phyloP scores from a whole-genome alignment of 1,140 invertebrate genomes.

The Temnothorax longispinosus region DNA sequence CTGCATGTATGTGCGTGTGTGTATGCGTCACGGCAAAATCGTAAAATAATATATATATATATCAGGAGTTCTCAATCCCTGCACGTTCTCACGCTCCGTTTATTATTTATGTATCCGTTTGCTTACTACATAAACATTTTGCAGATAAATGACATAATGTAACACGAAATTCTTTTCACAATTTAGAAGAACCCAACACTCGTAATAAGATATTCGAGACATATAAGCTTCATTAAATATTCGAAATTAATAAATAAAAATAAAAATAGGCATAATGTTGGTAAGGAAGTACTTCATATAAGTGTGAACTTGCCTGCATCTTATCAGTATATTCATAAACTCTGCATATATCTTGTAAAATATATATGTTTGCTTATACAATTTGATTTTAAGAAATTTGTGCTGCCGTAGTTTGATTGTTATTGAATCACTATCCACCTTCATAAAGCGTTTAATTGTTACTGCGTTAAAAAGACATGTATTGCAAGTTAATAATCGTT shows the following conservation, averaged over 20 bases:
- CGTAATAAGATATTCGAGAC: neutral
- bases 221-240: neutral
- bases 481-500: neutral
- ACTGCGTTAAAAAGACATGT: neutral
- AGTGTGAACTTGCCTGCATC: neutral
- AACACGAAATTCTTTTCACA: neutral
- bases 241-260: neutral
- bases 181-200: neutral
- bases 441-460: neutral
- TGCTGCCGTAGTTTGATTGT: neutral
- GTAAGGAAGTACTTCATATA: neutral
- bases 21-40: neutral
- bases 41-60: slow-evolving; percentile 22
- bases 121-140: neutral
- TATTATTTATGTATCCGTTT: neutral
- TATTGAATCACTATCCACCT: neutral
- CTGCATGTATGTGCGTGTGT: neutral
- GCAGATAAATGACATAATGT: neutral
- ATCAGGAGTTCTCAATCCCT: slow-evolving; percentile 31
- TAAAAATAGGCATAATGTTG: neutral
- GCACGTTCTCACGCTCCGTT: neutral
- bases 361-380: neutral
- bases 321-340: neutral
- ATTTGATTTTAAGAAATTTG: slow-evolving; percentile 28
- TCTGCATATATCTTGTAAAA: slow-evolving; percentile 2